Base-by-base conservation (phyloP, 2,113 vertebrate species). In the Brachyhypopomus gauderio region DNA sequence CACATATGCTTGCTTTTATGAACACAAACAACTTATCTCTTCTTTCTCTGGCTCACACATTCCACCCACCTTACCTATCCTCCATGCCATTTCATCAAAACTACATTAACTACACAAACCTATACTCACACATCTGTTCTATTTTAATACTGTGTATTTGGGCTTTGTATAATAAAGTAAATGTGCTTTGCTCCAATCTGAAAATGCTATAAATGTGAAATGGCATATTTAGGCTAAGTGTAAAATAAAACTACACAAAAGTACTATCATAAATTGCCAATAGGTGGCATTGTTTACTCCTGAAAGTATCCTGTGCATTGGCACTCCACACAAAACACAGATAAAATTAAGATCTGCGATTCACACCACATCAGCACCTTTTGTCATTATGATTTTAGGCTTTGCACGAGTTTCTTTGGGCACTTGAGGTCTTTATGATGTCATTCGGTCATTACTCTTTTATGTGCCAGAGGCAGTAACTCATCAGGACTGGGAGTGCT, bases 381-480 rank as follows among this genome's bases (percentile, higher is more conserved):
- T 71, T 34, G 23, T 60, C 41, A 79, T 79, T 72, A 20, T 12
- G 22, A 23, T 77, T 77, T 64, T 66, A 75, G 62, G 16, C 81
- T 62, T 85, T 48, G 34, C 23, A 58, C 81, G 72, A 45, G 25
- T 64, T 80, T 84, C 75, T 34, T 86, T 89, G 77, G 79, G 81
- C 84, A 58, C 78, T 73, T 75, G 34, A 36, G 75, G 56, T 73
- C 72, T 64, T 71, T 14, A 69, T 66, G 67, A 79, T 73, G 83
- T 83, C 62, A 74, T 75, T 74, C 76, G 69, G 80, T 72, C 83
- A 77, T 86, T 86, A 48, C 34, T 30, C 45, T 84, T 75, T 79
- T 77, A 77, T 82, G 63, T 64, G 78, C 79, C 36, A 36, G 58
- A 75, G 81, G 63, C 62, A 72, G 80, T 86, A 84, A 86, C 87